These are phyloP conservation scores for Oceanodroma tethys DNA, from an alignment of 2,113 vertebrate genomes.

Conservation along the genomic window DNA sequence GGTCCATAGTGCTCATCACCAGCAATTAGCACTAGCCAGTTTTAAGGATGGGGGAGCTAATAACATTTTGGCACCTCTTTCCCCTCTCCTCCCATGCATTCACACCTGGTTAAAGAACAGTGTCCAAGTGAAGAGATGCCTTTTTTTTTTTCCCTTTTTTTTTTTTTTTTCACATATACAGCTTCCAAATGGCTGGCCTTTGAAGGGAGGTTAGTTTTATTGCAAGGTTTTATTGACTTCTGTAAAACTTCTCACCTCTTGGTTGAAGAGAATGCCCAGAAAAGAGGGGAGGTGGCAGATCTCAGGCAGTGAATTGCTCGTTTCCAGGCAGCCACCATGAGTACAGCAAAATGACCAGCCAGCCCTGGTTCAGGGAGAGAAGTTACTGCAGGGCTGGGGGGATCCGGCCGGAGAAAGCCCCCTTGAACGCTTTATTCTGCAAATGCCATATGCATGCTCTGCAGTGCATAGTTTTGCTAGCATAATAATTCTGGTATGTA, in stretches of 20 bases:
- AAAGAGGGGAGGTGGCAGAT: not conserved
- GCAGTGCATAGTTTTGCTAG: not conserved
- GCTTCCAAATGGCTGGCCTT: conserved; percentile 50
- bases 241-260: conserved; percentile 44
- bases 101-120: not conserved
- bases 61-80: not conserved
- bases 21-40: not conserved
- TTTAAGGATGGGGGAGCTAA: not conserved
- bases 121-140: not conserved
- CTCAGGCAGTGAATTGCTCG: not conserved
- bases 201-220: conserved; percentile 25
- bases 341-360: not conserved
- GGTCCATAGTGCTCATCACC: not conserved
- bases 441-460: not conserved
- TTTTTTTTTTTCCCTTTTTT: not conserved
- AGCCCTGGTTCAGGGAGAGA: not conserved
- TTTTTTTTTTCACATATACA: not conserved
- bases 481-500: not conserved
- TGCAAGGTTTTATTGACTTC: conserved; percentile 26
- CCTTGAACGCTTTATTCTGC: not conserved
- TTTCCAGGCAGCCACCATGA: not conserved
- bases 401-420: not conserved
- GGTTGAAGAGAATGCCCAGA: not conserved
- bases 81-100: not conserved
- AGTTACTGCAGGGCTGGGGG: not conserved